Conservation (phyloP, 2,113 vertebrate genomes). For the Pipra filicauda region DNA sequence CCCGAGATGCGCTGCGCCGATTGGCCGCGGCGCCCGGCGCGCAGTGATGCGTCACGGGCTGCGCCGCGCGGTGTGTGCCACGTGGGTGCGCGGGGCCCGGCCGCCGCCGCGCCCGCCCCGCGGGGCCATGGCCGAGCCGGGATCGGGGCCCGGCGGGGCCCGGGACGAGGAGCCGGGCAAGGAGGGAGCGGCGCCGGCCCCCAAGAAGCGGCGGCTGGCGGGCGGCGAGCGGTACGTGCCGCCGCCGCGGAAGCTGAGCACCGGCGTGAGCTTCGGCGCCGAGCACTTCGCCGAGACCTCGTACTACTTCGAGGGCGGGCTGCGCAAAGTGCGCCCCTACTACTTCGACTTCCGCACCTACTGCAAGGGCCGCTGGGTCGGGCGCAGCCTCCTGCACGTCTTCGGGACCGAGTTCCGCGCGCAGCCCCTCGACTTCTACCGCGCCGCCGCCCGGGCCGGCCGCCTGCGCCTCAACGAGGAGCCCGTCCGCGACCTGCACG, state of each 20-base stretch:
- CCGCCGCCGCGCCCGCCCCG: too few relatives aligned
- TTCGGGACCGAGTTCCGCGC: constrained; percentile 89
- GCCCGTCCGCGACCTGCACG: constrained; percentile 81
- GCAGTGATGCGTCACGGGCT: background rate
- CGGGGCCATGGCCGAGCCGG: background rate
- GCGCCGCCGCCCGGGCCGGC: constrained; percentile 80
- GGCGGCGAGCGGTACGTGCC: constrained; percentile 83
- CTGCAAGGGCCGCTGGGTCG: constrained; percentile 97
- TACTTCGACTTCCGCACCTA: constrained; percentile 93
- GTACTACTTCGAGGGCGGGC: constrained; percentile 90
- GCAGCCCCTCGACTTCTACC: constrained; percentile 85
- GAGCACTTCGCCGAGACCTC: constrained; percentile 90
- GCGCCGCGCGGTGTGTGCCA: background rate
- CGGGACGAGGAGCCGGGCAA: background rate
- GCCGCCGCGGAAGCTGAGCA: constrained; percentile 85
- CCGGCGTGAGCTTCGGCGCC: constrained; percentile 86
- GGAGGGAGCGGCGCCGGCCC: background rate
- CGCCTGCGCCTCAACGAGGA: constrained; percentile 89
- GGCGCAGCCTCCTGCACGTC: constrained; percentile 86
- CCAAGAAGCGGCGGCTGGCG: constrained; percentile 13
- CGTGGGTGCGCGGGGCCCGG: background rate
- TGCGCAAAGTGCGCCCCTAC: constrained; percentile 93
- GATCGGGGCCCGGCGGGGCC: background rate
- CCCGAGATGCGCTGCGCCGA: background rate
- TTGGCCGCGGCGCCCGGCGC: background rate